These are phyloP conservation scores for Glareola pratincola DNA, from an alignment of 2,113 vertebrate genomes.

Conservation along the genomic window DNA sequence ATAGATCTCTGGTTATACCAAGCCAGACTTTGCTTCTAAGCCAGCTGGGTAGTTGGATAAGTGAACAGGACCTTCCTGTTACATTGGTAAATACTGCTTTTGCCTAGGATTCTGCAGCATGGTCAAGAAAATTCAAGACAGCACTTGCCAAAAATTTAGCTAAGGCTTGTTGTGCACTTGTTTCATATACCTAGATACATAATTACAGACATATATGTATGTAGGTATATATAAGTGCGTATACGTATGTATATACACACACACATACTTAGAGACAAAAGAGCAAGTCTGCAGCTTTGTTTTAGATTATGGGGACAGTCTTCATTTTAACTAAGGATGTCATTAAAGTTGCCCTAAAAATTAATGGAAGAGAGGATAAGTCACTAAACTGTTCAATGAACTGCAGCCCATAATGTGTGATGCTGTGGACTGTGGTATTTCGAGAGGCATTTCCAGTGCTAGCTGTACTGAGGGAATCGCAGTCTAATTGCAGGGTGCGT, in stretches of 20 bases:
- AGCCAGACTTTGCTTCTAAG: neutral
- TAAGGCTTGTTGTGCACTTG: neutral
- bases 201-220: neutral
- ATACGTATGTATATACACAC: no score
- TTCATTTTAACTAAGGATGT: neutral
- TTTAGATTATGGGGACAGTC: neutral
- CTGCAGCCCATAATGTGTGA: neutral
- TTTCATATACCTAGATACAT: neutral
- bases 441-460: neutral
- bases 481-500: neutral
- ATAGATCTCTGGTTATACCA: neutral
- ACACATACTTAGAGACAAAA: neutral
- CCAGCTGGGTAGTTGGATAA: neutral
- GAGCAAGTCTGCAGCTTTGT: neutral
- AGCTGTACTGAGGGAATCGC: neutral
- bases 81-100: neutral
- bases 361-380: neutral
- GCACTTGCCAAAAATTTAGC: neutral
- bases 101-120: fast-evolving
- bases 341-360: neutral
- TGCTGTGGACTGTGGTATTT: neutral
- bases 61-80: neutral
- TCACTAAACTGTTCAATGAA: neutral
- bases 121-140: neutral
- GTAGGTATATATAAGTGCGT: no score